Conservation (phyloP, 2,797 vertebrate species). For the Macropus fuliginosus region DNA sequence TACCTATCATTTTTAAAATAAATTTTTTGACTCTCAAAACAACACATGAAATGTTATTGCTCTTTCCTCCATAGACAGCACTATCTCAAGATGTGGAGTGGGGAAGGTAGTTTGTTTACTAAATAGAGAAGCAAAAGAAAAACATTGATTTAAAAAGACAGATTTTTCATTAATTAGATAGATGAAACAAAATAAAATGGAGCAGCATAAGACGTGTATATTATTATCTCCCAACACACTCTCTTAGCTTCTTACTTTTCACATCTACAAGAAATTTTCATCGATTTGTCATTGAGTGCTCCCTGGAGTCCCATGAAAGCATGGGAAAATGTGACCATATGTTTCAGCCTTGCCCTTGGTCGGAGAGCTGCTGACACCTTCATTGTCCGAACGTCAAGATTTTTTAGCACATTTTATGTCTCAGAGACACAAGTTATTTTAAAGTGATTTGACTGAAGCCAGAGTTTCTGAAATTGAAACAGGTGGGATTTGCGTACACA, state of each 20-base stretch:
- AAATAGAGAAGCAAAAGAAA: constrained; percentile 51
- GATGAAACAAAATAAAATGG: not conserved
- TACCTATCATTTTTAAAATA: constrained; percentile 45
- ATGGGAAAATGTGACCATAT: constrained; percentile 74
- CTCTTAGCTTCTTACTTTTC: constrained; percentile 59
- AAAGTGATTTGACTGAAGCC: constrained; percentile 78
- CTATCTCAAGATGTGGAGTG: not conserved
- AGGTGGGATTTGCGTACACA: constrained; percentile 77
- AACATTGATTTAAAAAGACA: constrained; percentile 35
- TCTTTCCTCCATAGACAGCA: constrained; percentile 1
- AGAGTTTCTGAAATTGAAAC: constrained; percentile 77
- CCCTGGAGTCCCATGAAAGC: constrained; percentile 79
- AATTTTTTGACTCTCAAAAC: constrained; percentile 51
- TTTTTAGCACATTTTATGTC: constrained; percentile 76
- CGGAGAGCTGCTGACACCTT: constrained; percentile 71
- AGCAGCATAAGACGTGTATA: not conserved
- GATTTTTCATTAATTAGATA: not conserved
- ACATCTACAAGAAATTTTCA: constrained; percentile 60
- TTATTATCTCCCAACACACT: constrained; percentile 51
- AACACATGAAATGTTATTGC: constrained; percentile 40
- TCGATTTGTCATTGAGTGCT: constrained; percentile 80
- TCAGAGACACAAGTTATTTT: constrained; percentile 79
- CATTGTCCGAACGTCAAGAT: constrained; percentile 72
- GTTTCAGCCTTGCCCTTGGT: constrained; percentile 79
- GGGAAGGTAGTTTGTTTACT: not conserved